Evolutionary conservation across 2,113 vertebrate genomes (phyloP).

Genomic region (Menidia beryllina): DNA sequence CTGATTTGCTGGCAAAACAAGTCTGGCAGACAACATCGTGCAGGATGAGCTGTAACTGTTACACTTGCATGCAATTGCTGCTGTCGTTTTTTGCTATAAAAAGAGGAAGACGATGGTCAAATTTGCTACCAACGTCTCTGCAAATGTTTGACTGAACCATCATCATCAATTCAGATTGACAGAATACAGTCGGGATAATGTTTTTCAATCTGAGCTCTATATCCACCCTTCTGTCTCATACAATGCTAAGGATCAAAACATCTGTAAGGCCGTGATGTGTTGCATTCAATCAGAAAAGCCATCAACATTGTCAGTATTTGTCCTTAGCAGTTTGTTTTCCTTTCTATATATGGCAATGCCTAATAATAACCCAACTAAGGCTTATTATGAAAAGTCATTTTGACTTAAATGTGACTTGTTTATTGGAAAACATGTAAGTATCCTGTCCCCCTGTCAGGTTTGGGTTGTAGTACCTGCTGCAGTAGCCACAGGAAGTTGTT

Average conservation of each 20-base stretch:
- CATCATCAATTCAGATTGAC: neutral
- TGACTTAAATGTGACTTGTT: constrained; percentile 43
- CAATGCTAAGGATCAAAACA: constrained; percentile 4
- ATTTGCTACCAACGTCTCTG: neutral
- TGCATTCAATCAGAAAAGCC: constrained; percentile 46
- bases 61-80: constrained; percentile 6
- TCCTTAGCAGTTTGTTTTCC: constrained; percentile 37
- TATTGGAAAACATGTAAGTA: constrained; percentile 64
- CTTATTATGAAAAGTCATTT: constrained; percentile 61
- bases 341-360: constrained; percentile 25
- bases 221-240: neutral
- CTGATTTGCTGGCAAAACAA: constrained; percentile 50
- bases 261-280: constrained; percentile 30
- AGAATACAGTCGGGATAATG: constrained; percentile 1
- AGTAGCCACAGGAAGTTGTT: constrained; percentile 44
- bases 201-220: constrained; percentile 15
- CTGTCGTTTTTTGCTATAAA: constrained; percentile 9
- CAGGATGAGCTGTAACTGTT: constrained; percentile 22
- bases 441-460: constrained; percentile 61
- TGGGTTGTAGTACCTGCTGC: constrained; percentile 18
- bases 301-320: constrained; percentile 33
- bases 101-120: neutral
- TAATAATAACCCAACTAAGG: constrained; percentile 55
- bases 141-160: constrained; percentile 28
- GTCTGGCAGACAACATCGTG: constrained; percentile 40